Base-by-base conservation (phyloP, 1,140 invertebrate species). In the Protaetia brevitarsis region DNA sequence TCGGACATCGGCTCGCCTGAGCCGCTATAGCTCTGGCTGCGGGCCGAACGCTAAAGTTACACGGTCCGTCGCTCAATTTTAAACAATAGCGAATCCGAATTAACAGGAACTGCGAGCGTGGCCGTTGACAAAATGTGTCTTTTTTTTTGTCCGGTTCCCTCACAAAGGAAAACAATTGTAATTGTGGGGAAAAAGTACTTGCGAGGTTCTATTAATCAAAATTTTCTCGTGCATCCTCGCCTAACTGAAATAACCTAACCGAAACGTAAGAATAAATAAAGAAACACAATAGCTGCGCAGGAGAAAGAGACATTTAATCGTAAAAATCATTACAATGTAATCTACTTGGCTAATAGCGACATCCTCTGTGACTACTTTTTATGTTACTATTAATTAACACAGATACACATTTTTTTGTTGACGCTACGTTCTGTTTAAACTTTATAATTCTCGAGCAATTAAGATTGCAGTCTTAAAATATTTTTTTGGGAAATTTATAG, bases 31-130 rank as follows among this genome's bases (percentile, higher is more conserved):
- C n/a, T 31, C 26, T 13, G 16, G 29, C 26, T 59, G 31, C 31
- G n/a, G 31, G 31, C 7, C 5, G 41, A 51, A 51, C 41, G 19
- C 16, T 16, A 51, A 51, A 51, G 41, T 51, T 51, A 51, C 41
- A 51, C 19, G 41, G 41, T 51, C 41, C 41, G 41, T 51, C 41
- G 41, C 41, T 51, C 29, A 59, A 59, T 59, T 59, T 59, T 31
- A 31, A 59, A 59, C 57, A 59, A 59, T 59, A 16, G 27, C 57
- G 29, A 28, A 31, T 59, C 29, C 6, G 13, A 59, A 59, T 59
- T 59, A 31, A 59, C 57, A 59, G 57, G 26, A 59, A 59, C 27
- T 59, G 23, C 19, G 13, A 28, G 13, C 57, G 26, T 29, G 30
- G 41, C 41, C 13, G 29, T 29, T 59, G 57, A 59, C 26, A 59